These are phyloP conservation scores for Melanotaenia trifasciata DNA, from an alignment of 2,797 vertebrate genomes.

Conservation along the genomic window DNA sequence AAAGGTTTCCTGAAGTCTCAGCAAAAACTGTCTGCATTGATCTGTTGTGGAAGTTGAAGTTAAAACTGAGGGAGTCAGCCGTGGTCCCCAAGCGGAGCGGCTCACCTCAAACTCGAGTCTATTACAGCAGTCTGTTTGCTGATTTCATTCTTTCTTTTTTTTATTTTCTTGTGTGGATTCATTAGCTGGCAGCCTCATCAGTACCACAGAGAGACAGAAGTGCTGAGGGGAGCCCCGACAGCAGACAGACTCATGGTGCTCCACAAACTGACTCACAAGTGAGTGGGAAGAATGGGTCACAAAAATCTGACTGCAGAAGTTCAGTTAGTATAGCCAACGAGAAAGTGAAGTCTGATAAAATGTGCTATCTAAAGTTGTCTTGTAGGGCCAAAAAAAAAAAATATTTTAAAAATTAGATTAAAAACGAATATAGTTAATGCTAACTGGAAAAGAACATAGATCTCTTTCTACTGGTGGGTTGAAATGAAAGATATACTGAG, in stretches of 20 bases:
- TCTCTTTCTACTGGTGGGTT: neutral
- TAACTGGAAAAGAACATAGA: neutral
- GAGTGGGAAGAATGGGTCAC: conserved; percentile 13
- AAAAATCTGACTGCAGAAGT: neutral
- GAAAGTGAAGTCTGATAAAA: conserved; percentile 14
- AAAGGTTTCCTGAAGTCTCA: conserved; percentile 34
- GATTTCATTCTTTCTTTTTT: conserved; percentile 47
- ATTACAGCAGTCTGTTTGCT: conserved; percentile 34
- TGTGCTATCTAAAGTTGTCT: too few species aligned
- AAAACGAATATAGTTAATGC: neutral
- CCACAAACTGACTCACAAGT: conserved; percentile 21
- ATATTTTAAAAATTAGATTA: neutral
- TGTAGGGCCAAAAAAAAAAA: too few species aligned
- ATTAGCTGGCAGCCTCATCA: conserved; percentile 55
- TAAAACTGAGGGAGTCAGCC: conserved; percentile 39
- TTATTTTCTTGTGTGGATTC: conserved; percentile 33
- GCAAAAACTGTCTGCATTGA: conserved; percentile 50
- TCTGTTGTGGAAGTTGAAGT: conserved; percentile 26
- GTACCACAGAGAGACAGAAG: conserved; percentile 55
- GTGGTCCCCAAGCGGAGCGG: conserved; percentile 24
- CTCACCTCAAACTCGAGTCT: conserved; percentile 41
- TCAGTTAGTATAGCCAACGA: conserved; percentile 13
- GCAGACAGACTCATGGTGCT: conserved; percentile 32
- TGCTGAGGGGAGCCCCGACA: conserved; percentile 54
- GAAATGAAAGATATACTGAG: neutral